A percentile compares a stretch with the other conserved stretches of the same genome.
Conservation (phyloP, 2,113 vertebrate genomes). For the Python bivittatus region DNA sequence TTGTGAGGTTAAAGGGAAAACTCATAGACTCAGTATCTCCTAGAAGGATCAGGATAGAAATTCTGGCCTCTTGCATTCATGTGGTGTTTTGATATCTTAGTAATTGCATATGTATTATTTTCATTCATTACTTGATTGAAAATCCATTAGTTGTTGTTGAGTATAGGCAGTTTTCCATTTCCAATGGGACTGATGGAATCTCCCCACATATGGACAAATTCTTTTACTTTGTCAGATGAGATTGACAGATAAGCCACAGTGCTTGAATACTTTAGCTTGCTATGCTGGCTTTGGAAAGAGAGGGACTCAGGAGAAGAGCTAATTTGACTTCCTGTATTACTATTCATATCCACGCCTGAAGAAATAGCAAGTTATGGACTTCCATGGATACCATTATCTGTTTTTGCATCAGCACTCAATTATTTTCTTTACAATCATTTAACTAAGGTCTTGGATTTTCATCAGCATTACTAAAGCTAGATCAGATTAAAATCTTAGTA, state of each 20-base stretch:
- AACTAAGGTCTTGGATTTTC: not conserved
- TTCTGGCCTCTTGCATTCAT: slow-evolving; percentile 38
- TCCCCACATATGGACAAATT: slow-evolving; percentile 42
- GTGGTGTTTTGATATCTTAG: slow-evolving; percentile 46
- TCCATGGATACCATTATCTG: not conserved
- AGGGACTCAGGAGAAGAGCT: not conserved
- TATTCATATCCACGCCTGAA: not conserved
- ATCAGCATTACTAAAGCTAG: not conserved
- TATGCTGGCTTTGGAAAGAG: slow-evolving; percentile 13
- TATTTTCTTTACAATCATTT: not conserved
- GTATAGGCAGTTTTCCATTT: slow-evolving; percentile 51
- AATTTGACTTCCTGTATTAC: not conserved
- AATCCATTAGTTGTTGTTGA: slow-evolving; percentile 63
- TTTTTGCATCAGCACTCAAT: not conserved
- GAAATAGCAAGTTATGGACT: not conserved
- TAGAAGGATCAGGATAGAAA: slow-evolving; percentile 26
- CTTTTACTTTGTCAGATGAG: slow-evolving; percentile 34
- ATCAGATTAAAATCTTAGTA: not conserved
- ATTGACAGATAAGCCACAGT: slow-evolving; percentile 28
- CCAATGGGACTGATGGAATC: slow-evolving; percentile 40
- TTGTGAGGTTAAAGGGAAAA: not conserved
- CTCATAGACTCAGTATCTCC: not conserved
- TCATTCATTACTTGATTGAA: slow-evolving; percentile 53
- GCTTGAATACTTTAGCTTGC: not conserved
- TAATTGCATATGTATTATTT: slow-evolving; percentile 52